These are phyloP conservation scores for Anoplolepis gracilipes DNA, from an alignment of 1,140 invertebrate genomes.

Conservation along the genomic window DNA sequence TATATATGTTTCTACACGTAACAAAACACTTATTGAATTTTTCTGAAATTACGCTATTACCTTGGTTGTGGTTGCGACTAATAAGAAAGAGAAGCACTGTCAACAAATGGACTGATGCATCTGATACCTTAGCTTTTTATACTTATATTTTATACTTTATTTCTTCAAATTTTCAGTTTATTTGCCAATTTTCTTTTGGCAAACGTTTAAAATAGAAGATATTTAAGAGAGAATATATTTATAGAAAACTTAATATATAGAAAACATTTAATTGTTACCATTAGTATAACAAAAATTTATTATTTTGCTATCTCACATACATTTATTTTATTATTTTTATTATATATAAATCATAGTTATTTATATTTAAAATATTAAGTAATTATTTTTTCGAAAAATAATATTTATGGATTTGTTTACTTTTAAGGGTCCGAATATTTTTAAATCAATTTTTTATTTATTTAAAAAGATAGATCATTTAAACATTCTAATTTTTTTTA, in stretches of 20 bases:
- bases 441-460: too few relatives aligned
- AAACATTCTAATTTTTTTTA: too few relatives aligned
- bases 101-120: not conserved
- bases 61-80: slow-evolving; percentile 1
- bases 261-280: too few relatives aligned
- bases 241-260: too few relatives aligned
- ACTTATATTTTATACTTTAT: not conserved
- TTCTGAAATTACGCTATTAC: not conserved
- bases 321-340: not conserved
- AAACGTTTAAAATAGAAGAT: not conserved
- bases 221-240: too few relatives aligned
- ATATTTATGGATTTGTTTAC: too few relatives aligned
- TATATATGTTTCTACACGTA: not conserved
- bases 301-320: too few relatives aligned
- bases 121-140: too few relatives aligned
- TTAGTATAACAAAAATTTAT: too few relatives aligned
- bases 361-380: not conserved
- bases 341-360: not conserved
- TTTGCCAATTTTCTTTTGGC: not conserved
- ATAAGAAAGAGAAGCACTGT: not conserved
- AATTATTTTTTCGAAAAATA: too few relatives aligned
- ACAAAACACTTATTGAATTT: not conserved
- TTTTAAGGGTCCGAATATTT: too few relatives aligned
- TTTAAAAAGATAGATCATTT: too few relatives aligned
- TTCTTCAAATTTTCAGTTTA: not conserved